phyloP scores from a whole-genome alignment of 2,797 vertebrate species.

The Acrossocheilus fasciatus region DNA sequence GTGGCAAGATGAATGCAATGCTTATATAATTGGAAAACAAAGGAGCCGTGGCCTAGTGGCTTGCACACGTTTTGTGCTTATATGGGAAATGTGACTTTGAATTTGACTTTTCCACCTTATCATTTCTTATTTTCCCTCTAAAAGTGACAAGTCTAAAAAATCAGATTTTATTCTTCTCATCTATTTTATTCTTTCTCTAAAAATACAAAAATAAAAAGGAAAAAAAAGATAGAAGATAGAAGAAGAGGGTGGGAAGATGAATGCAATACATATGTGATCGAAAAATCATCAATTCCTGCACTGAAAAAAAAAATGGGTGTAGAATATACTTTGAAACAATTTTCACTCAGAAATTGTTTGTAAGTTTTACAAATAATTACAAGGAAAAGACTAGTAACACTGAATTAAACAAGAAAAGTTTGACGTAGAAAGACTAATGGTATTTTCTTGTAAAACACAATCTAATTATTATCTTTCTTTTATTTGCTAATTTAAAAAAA shows the following conservation, averaged over 20 bases:
- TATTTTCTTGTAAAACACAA: neutral
- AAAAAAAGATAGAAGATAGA: neutral
- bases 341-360: too few species aligned
- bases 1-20: neutral
- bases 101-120: neutral
- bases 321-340: too few species aligned
- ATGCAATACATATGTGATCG: neutral
- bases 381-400: neutral
- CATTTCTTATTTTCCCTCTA: neutral
- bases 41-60: slow-evolving; percentile 2
- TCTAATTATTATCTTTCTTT: neutral
- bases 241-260: neutral
- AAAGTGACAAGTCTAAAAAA: neutral
- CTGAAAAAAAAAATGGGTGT: too few species aligned
- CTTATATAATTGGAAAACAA: neutral
- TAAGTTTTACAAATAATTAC: neutral
- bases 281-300: neutral
- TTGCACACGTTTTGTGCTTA: neutral
- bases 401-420: neutral
- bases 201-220: neutral
- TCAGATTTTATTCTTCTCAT: neutral
- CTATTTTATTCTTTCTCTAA: neutral
- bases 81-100: slow-evolving; percentile 5
- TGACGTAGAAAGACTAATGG: neutral
- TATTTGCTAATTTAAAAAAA: too few species aligned